phyloP scores from a whole-genome alignment of 2,113 vertebrate species.

The Trachemys scripta region DNA sequence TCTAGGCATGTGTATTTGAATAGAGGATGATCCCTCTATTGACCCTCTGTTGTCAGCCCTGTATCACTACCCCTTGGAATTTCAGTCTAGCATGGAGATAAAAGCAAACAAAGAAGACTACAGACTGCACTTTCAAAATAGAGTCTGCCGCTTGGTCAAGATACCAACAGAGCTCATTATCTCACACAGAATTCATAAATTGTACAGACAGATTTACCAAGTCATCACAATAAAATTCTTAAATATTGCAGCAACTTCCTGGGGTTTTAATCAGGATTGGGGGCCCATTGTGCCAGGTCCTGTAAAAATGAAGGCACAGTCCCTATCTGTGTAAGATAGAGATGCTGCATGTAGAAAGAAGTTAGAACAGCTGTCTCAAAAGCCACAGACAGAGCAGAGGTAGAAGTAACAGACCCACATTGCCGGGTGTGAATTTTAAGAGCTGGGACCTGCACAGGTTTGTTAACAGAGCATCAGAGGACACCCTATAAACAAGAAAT shows the following conservation, averaged over 20 bases:
- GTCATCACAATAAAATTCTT: neutral
- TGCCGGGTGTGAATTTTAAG: neutral
- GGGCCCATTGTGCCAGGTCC: neutral
- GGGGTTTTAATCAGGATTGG: too few relatives aligned
- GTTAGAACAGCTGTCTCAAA: neutral
- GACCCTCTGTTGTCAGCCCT: too few relatives aligned
- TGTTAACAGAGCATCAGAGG: neutral
- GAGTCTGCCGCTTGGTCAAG: too few relatives aligned
- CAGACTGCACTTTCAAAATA: too few relatives aligned
- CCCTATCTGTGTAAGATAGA: neutral
- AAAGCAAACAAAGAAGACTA: too few relatives aligned
- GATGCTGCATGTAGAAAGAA: neutral
- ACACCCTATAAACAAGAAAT: conserved; percentile 19
- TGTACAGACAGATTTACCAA: neutral
- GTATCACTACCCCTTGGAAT: too few relatives aligned
- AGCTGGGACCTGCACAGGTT: neutral
- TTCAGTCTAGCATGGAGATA: too few relatives aligned
- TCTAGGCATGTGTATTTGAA: too few relatives aligned
- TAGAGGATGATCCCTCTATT: too few relatives aligned
- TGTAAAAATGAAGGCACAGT: neutral
- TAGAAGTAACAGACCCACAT: neutral
- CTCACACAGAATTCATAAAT: neutral
- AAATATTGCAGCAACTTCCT: neutral
- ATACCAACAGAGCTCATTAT: too few relatives aligned
- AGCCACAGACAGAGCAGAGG: neutral